Percentiles rank a stretch among this genome's conserved stretches.
These are phyloP conservation scores for Thunnus maccoyii DNA, from an alignment of 2,113 vertebrate species.

Conservation along the genomic window DNA sequence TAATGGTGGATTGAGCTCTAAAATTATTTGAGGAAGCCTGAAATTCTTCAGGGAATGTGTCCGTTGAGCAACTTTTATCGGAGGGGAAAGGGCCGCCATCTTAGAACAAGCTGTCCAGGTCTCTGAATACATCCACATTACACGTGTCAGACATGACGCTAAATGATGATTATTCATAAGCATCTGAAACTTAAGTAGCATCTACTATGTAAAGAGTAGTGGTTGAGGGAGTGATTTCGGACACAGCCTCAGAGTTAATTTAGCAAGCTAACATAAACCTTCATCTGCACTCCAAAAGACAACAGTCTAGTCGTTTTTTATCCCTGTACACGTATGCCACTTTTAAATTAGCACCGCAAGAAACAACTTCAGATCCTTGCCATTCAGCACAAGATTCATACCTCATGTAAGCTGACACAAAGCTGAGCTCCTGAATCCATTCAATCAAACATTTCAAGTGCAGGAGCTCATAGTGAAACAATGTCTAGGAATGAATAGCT, in stretches of 20 bases:
- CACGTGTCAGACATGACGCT: too few species aligned
- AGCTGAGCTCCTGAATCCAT: slow-evolving; percentile 13
- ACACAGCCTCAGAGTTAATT: background rate
- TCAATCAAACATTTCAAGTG: slow-evolving; percentile 16
- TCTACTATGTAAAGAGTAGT: too few species aligned
- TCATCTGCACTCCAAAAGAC: background rate
- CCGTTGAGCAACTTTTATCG: too few species aligned
- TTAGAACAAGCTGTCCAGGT: too few species aligned
- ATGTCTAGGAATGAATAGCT: slow-evolving; percentile 1
- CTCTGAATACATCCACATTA: too few species aligned
- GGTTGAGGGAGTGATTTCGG: background rate
- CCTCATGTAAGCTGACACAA: slow-evolving; percentile 18
- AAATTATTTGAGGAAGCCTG: too few species aligned
- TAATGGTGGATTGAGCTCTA: too few species aligned
- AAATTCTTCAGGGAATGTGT: too few species aligned
- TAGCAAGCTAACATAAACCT: background rate
- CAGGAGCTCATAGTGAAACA: background rate
- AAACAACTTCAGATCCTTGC: slow-evolving; percentile 1
- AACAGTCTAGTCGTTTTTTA: background rate
- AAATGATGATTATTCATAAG: too few species aligned
- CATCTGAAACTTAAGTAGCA: too few species aligned
- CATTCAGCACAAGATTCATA: background rate
- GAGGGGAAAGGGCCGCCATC: too few species aligned
- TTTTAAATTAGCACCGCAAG: too few species aligned
- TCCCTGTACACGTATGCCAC: background rate